Conservation (phyloP, 2,797 vertebrate species). For the Apogon talboti region DNA sequence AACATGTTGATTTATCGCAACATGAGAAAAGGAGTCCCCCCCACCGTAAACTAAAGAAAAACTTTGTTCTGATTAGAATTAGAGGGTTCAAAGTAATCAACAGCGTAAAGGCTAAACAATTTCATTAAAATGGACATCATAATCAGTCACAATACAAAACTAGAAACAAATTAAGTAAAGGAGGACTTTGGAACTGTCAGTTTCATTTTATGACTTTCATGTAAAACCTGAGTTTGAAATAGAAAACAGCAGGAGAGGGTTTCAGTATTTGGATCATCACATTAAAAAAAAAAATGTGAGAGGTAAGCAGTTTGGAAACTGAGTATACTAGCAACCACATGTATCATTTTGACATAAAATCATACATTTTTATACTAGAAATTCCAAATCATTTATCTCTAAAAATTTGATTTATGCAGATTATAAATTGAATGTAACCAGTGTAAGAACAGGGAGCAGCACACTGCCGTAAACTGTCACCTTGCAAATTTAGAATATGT, state of each 20-base stretch:
- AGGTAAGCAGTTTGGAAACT: slow-evolving; percentile 16
- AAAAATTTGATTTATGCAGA: not conserved
- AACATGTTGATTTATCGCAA: slow-evolving; percentile 20
- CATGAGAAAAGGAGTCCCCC: not conserved
- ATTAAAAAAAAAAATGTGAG: slow-evolving; percentile 32
- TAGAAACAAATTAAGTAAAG: too few species aligned
- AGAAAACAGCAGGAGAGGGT: slow-evolving; percentile 52
- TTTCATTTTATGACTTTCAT: slow-evolving; percentile 33
- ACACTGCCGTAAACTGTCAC: not conserved
- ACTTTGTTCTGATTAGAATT: not conserved
- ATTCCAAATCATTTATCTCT: not conserved
- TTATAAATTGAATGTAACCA: not conserved
- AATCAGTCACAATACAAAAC: too few species aligned
- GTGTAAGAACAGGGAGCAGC: not conserved
- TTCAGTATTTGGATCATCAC: slow-evolving; percentile 49
- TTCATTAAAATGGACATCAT: too few species aligned
- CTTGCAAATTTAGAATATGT: slow-evolving; percentile 9
- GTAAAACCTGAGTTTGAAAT: slow-evolving; percentile 18
- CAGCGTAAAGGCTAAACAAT: not conserved
- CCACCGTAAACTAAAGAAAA: slow-evolving; percentile 5
- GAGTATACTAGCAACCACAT: not conserved
- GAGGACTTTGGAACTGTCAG: too few species aligned
- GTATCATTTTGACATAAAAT: not conserved
- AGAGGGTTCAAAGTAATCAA: not conserved
- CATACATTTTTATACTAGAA: too few species aligned